Evolutionary conservation across 2,888 invertebrate species (phyloP).

Genomic region (Tenthredo distinguenda): DNA sequence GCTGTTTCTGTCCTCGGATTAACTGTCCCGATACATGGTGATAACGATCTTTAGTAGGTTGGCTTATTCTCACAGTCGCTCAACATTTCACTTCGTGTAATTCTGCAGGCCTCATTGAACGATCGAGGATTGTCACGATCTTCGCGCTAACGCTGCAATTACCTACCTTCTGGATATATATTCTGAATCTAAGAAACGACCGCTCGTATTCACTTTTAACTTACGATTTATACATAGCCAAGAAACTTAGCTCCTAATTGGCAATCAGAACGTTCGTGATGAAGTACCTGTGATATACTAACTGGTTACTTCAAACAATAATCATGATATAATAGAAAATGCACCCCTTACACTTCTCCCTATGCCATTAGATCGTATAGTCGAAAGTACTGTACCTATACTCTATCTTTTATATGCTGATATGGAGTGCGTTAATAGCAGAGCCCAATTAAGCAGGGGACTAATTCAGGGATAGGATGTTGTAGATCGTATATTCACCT

Average conservation of each 20-base stretch:
- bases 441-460: constrained; percentile 33
- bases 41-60: constrained; percentile 8
- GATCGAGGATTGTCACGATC: constrained; percentile 11
- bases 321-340: neutral
- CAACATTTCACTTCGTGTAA: constrained; percentile 28
- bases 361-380: neutral
- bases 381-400: neutral
- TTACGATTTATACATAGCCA: neutral
- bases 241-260: constrained; percentile 24
- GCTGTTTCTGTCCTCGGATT: constrained; percentile 19
- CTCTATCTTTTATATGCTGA: constrained; percentile 19
- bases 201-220: neutral
- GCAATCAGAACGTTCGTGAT: constrained; percentile 3
- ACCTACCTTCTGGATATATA: neutral
- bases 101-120: constrained; percentile 5
- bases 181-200: constrained; percentile 26
- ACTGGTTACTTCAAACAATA: constrained; percentile 12
- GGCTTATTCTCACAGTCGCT: neutral
- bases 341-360: neutral
- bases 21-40: neutral
- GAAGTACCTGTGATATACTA: constrained; percentile 42
- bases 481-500: constrained; percentile 37
- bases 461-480: constrained; percentile 49
- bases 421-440: constrained; percentile 8
- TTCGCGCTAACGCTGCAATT: constrained; percentile 34